Base-by-base conservation (phyloP, 2,797 vertebrate species). In the Bufotes viridis region DNA sequence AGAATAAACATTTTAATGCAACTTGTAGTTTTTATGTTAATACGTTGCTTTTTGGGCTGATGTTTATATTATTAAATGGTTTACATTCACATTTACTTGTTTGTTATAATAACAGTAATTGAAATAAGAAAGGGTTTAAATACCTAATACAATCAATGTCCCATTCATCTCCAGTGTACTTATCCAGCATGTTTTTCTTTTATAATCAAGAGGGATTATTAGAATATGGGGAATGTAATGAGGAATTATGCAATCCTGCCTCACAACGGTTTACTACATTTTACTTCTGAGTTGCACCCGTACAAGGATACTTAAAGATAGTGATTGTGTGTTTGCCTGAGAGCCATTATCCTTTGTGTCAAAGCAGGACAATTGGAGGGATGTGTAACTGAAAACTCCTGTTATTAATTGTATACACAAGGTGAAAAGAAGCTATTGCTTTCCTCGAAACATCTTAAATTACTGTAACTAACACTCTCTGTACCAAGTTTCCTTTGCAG, bases 361-460 rank as follows among this genome's bases (percentile, higher is more conserved):
- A 87, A 90, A 91, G 87, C 20, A 89, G 82, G 91, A 92, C 67
- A 91, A 83, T 87, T 92, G 89, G 90, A 92, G 78, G 82, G 74
- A 89, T 90, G 91, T 0, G 34, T 88, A 91, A 92, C 22, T 85
- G 87, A 92, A 93, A 93, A 89, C 82, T 88, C 58, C 78, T 87
- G 83, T 90, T 88, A 90, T 91, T 91, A 92, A 91, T 58, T 90
- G 91, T 90, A 92, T 63, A 87, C 69, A 75, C 55, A 75, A 91
- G 85, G 90, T 89, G 78, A 93, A 92, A 91, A 90, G 82, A 93
- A 92, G 81, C 26, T 87, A 85, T 65, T 89, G 87, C 91, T 87
- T 91, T 93, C 79, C 84, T 90, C 90, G 90, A 91, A 93, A 90
- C 84, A 67, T 92, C 90, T 91, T 92, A 87, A 90, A 60, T 91